These are phyloP conservation scores for Montipora efflorescens DNA, from an alignment of 64 coral and sea anemone species.

Conservation along the genomic window DNA sequence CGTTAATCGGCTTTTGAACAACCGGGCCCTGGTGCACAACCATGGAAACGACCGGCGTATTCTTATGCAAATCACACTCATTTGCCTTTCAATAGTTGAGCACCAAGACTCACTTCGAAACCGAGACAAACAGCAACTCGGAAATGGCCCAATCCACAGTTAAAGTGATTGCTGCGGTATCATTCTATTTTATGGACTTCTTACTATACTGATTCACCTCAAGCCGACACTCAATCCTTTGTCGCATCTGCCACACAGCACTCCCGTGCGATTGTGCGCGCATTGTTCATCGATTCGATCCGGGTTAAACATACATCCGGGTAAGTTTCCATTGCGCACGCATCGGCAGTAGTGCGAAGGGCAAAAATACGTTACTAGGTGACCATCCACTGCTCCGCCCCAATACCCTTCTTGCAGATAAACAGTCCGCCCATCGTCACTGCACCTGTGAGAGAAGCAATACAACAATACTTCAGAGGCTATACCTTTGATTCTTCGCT, in stretches of 20 bases:
- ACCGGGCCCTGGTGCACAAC: no score
- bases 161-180: no score
- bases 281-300: slow-evolving; percentile 62
- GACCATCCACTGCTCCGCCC: slow-evolving; percentile 66
- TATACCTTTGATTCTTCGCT: no score
- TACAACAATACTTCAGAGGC: no score
- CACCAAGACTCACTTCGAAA: no score
- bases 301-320: slow-evolving; percentile 80
- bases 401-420: slow-evolving; percentile 83
- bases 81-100: no score
- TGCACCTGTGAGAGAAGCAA: slow-evolving; percentile 34
- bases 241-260: slow-evolving; percentile 83
- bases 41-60: no score
- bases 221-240: slow-evolving; percentile 77
- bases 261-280: slow-evolving; percentile 63
- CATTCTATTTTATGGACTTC: no score
- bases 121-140: no score
- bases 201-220: neutral
- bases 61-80: no score
- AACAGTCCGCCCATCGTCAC: slow-evolving; percentile 47
- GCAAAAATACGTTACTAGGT: slow-evolving; percentile 84
- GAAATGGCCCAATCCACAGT: no score
- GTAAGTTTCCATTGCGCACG: slow-evolving; percentile 14
- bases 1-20: no score
- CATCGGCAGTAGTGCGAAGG: slow-evolving; percentile 87